phyloP scores from a whole-genome alignment of 2,797 vertebrate genomes.

The Lateolabrax maculatus region DNA sequence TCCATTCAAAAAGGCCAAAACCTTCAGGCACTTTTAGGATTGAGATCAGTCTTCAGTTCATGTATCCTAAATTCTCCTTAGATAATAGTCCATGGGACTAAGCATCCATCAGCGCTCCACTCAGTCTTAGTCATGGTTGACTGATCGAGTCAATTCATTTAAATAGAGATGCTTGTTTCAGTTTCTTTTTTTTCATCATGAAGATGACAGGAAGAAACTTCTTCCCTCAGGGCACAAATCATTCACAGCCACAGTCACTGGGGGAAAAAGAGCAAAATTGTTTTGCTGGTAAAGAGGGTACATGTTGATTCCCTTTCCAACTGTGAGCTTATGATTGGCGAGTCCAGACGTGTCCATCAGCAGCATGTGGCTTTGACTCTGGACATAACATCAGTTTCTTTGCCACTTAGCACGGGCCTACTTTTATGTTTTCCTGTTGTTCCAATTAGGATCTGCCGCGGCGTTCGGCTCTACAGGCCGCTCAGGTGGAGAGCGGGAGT shows the following conservation, averaged over 20 bases:
- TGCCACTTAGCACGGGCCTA: conserved; percentile 42
- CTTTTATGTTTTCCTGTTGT: conserved; percentile 90
- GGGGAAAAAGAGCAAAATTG: conserved; percentile 34
- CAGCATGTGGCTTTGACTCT: conserved; percentile 77
- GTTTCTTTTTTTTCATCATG: conserved; percentile 23
- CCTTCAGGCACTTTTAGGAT: conserved; percentile 88
- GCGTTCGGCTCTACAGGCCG: conserved; percentile 89
- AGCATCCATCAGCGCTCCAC: conserved; percentile 68
- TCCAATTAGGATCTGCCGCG: conserved; percentile 93
- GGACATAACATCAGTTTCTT: conserved; percentile 54
- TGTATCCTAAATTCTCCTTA: conserved; percentile 67
- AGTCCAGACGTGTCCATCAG: conserved; percentile 70
- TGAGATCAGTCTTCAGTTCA: conserved; percentile 72
- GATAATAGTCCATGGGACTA: conserved; percentile 88
- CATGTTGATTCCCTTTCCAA: conserved; percentile 69
- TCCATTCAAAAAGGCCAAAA: conserved; percentile 79
- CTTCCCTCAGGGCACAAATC: conserved; percentile 49
- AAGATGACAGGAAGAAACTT: conserved; percentile 45
- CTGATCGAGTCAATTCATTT: conserved; percentile 60
- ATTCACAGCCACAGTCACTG: conserved; percentile 56
- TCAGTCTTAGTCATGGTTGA: conserved; percentile 62
- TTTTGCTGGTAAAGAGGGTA: conserved; percentile 76
- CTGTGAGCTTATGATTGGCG: conserved; percentile 72
- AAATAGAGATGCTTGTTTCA: conserved; percentile 61
- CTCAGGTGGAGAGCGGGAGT: conserved; percentile 92